Conservation (phyloP, 1,140 invertebrate species). For the Luehdorfia chinensis region DNA sequence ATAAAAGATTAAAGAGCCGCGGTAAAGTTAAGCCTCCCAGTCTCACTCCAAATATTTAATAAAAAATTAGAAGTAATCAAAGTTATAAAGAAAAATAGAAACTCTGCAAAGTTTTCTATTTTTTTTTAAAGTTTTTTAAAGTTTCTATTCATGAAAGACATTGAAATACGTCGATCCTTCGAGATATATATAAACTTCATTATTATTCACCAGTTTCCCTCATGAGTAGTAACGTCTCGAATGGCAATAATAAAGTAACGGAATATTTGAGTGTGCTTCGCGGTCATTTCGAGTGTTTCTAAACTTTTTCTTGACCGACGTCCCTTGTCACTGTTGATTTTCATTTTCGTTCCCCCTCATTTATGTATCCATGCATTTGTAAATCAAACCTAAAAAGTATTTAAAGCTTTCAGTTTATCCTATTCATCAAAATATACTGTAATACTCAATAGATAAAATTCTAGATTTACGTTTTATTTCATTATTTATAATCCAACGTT, state of each 20-base stretch:
- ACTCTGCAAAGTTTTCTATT: neutral
- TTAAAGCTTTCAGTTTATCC: too few relatives aligned
- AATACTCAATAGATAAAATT: too few relatives aligned
- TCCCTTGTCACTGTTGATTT: conserved; percentile 31
- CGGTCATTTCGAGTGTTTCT: conserved; percentile 37
- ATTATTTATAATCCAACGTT: too few relatives aligned
- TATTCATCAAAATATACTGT: too few relatives aligned
- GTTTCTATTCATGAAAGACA: conserved; percentile 1
- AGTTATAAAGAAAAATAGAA: too few relatives aligned
- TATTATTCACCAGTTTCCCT: conserved; percentile 15
- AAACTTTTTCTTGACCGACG: conserved; percentile 23
- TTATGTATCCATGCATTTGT: conserved; percentile 6
- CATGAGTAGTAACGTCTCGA: conserved; percentile 9
- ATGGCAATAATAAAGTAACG: conserved; percentile 36
- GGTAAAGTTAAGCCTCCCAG: too few relatives aligned
- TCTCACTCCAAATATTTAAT: too few relatives aligned
- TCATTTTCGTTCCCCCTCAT: conserved; percentile 28
- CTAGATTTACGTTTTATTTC: too few relatives aligned
- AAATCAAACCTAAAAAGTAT: neutral
- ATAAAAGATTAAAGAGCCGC: too few relatives aligned
- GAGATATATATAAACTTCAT: conserved; percentile 5
- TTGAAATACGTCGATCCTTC: neutral
- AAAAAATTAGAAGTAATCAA: too few relatives aligned
- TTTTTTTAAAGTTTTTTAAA: neutral
- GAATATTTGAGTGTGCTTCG: conserved; percentile 25